Conservation (phyloP, 2,113 vertebrate species). For the Lamprologus ornatipinnis region DNA sequence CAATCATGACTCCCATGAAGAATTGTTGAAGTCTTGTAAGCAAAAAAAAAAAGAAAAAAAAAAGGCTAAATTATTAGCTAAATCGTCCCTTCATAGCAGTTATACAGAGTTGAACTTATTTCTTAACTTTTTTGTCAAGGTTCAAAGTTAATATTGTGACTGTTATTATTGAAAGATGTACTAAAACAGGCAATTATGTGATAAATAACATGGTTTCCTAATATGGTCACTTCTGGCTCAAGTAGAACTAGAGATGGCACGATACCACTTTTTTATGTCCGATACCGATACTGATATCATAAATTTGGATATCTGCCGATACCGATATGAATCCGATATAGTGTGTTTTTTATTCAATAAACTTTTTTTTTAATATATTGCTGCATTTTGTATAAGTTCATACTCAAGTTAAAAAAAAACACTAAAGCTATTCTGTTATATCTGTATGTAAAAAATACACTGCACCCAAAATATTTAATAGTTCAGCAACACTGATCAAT, state of each 20-base stretch:
- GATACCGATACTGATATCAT: no score
- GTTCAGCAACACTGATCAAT: no score
- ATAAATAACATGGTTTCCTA: neutral
- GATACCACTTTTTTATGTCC: no score
- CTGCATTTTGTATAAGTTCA: no score
- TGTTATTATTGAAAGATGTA: neutral
- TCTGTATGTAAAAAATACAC: no score
- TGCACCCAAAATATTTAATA: no score
- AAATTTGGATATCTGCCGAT: no score
- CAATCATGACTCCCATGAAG: neutral
- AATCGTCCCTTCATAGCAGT: neutral
- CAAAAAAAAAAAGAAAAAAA: neutral
- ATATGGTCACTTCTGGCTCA: neutral
- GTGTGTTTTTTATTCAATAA: no score
- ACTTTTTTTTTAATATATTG: fast-evolving
- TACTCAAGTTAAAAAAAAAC: fast-evolving
- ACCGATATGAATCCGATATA: no score
- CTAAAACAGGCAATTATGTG: neutral
- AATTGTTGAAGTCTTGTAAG: neutral
- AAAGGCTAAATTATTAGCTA: neutral
- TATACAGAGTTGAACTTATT: neutral
- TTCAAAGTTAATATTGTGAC: neutral
- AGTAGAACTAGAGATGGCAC: neutral
- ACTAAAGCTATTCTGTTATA: no score
- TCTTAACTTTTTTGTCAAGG: neutral